These are phyloP conservation scores for Lanistes nyassanus DNA, from an alignment of 1,140 invertebrate genomes.

Conservation along the genomic window DNA sequence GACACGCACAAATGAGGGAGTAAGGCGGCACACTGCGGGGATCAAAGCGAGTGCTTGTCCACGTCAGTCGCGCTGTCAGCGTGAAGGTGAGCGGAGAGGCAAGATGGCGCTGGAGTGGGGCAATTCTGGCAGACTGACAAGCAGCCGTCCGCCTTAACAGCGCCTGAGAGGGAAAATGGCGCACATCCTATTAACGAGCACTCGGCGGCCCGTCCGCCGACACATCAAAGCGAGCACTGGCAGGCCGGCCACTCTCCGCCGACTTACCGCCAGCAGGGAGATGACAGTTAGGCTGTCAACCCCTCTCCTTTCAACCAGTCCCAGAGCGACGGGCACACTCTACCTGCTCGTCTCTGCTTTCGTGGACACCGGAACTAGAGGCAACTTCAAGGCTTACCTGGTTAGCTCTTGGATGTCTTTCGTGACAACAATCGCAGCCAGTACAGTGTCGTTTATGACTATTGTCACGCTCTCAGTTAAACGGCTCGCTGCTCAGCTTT, in stretches of 20 bases:
- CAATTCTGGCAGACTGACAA: constrained; percentile 24
- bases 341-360: no score
- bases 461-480: no score
- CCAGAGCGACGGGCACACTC: no score
- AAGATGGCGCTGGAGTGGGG: constrained; percentile 18
- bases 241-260: constrained; percentile 15
- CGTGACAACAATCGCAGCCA: not conserved
- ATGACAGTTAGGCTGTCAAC: constrained; percentile 25
- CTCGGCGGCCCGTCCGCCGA: constrained; percentile 18
- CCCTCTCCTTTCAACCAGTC: no score
- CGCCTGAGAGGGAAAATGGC: constrained; percentile 19
- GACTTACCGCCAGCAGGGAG: constrained; percentile 26
- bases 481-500: no score
- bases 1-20: constrained; percentile 34
- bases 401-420: no score
- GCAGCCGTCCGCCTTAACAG: not conserved
- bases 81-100: constrained; percentile 6
- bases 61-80: constrained; percentile 13
- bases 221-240: constrained; percentile 31
- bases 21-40: constrained; percentile 17
- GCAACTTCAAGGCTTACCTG: no score
- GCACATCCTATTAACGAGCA: constrained; percentile 30
- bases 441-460: not conserved
- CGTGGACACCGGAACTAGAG: no score
- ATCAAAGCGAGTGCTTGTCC: constrained; percentile 29